Percentiles rank a stretch among this genome's conserved stretches.
These are phyloP conservation scores for Pomacea maculata DNA, from an alignment of 1,140 invertebrate species.

Conservation along the genomic window DNA sequence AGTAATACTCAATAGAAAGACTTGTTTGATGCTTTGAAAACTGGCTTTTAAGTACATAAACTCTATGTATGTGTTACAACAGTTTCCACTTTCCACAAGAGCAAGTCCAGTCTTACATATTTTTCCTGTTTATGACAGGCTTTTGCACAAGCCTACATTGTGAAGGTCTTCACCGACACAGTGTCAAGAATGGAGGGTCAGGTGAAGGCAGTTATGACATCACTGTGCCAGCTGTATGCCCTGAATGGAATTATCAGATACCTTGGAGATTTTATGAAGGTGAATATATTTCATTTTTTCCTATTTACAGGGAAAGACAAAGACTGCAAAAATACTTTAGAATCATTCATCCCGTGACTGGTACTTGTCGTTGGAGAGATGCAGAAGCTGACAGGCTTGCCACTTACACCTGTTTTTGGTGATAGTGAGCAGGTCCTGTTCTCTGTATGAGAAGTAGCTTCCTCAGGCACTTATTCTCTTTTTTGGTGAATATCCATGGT, in stretches of 20 bases:
- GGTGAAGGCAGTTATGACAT: slow-evolving; percentile 73
- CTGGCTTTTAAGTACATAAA: neutral
- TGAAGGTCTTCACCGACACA: slow-evolving; percentile 71
- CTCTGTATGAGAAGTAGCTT: neutral
- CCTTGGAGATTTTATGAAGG: slow-evolving; percentile 81
- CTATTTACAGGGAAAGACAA: too few relatives aligned
- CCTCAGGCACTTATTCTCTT: neutral
- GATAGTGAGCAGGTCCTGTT: too few relatives aligned
- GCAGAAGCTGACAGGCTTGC: neutral
- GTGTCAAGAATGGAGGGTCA: slow-evolving; percentile 67
- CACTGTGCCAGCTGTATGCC: slow-evolving; percentile 81
- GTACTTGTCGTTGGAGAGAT: neutral
- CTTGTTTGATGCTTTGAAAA: neutral
- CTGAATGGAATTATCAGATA: slow-evolving; percentile 79
- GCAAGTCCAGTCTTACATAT: neutral
- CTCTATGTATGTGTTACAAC: too few relatives aligned
- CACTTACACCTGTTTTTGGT: too few relatives aligned
- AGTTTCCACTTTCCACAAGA: neutral
- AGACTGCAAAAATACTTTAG: neutral
- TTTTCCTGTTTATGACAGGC: slow-evolving; percentile 66
- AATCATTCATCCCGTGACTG: neutral
- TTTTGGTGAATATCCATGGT: neutral
- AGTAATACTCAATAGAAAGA: neutral
- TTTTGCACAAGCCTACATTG: slow-evolving; percentile 80
- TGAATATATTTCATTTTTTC: slow-evolving; percentile 63